Evolutionary conservation across 2,888 invertebrate species (phyloP).

Genomic region (Netelia virgata): DNA sequence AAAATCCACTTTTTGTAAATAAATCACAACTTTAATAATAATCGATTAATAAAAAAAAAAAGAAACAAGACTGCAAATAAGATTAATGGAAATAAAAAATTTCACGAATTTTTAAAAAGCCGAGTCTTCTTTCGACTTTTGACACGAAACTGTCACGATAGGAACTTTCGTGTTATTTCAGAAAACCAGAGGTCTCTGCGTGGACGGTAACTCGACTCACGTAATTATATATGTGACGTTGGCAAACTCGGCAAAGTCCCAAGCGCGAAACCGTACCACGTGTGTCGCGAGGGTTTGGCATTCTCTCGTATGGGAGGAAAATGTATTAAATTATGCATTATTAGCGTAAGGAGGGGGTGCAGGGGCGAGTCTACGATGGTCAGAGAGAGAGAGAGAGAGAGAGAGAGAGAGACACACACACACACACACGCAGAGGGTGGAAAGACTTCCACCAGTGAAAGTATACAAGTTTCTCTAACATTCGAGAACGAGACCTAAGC

Average conservation of each 20-base stretch:
- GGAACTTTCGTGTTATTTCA: slow-evolving; percentile 29
- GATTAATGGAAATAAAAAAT: background rate
- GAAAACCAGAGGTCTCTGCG: slow-evolving; percentile 6
- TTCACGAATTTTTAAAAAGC: background rate
- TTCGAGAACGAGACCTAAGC: slow-evolving; percentile 63
- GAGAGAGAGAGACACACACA: slow-evolving; percentile 9
- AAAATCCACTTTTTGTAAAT: background rate
- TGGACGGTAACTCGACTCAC: slow-evolving; percentile 50
- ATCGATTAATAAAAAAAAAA: too few species aligned
- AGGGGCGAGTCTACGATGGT: slow-evolving; percentile 42
- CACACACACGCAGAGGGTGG: too few species aligned
- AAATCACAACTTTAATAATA: background rate
- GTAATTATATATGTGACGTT: slow-evolving; percentile 57
- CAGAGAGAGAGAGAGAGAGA: slow-evolving; percentile 45
- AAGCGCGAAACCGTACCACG: slow-evolving; percentile 27
- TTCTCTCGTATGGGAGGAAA: slow-evolving; percentile 42
- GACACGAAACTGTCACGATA: slow-evolving; percentile 29
- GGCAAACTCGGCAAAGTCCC: slow-evolving; percentile 55
- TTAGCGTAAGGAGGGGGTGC: slow-evolving; percentile 24
- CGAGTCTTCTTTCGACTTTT: slow-evolving; percentile 11
- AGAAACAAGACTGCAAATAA: background rate
- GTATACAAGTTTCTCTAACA: slow-evolving; percentile 52
- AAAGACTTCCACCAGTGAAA: background rate
- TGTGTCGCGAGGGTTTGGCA: background rate
- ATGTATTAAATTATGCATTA: slow-evolving; percentile 68